Base-by-base conservation (phyloP, 1,140 invertebrate species). In the Drosophila ohnishii region DNA sequence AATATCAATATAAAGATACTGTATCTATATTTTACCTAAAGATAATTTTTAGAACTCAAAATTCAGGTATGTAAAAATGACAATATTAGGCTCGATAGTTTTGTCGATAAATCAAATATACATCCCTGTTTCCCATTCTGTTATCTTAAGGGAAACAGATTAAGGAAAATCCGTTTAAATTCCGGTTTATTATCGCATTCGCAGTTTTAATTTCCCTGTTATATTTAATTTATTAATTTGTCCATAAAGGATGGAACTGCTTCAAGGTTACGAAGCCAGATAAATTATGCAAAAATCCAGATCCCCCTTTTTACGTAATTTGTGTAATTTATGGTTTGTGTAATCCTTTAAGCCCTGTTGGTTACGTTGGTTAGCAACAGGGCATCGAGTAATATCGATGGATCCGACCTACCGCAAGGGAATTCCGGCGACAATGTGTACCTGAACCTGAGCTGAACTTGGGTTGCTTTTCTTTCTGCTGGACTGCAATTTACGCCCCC, bases 351-450 rank as follows among this genome's bases (percentile, higher is more conserved):
- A 55, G 19, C 16, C 32, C 32, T 5, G 2, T 51, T 13, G 16
- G 30, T 34, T 19, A 34, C 30, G 6, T 51, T 51, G 50, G 7
- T 8, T 3, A 19, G 48, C 28, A 34, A 30, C 48, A n/a, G n/a
- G 48, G n/a, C 32, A 66, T 66, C 37, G 59, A 58, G 51, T 48
- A 70, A 73, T 62, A 70, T 69, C 48, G 63, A 30, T 59, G 14
- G 37, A 62, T 53, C 47, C 48, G 55, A 66, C 69, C 63, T 62
- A 71, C 64, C 74, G 66, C 69, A 70, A 32, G 53, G 64, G 39
- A 62, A 51, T 47, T 19, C 34, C 61, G 19, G 28, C 6, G 37
- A 35, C 59, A 75, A 75, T 39, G 48, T 64, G 37, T 57, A 50
- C 58, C 47, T 47, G 39, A 42, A 53, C 40, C 39, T 32, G 28